Conservation (phyloP, 2,113 vertebrate species). For the Pica pica region DNA sequence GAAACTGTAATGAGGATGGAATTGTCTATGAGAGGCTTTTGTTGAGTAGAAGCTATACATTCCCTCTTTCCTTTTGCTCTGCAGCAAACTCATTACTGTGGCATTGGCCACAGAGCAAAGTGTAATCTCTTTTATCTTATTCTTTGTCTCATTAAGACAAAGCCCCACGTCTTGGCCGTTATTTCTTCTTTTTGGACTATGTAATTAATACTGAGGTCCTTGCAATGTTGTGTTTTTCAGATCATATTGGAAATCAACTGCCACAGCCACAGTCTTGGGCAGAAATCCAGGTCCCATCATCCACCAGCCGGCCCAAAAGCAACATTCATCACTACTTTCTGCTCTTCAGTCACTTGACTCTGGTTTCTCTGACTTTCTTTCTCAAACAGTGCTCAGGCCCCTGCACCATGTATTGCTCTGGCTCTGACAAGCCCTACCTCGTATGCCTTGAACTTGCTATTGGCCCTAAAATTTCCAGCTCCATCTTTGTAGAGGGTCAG, state of each 20-base stretch:
- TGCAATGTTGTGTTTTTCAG: not conserved
- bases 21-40: slow-evolving; percentile 7
- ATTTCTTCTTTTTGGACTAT: not conserved
- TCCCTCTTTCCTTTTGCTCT: not conserved
- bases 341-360: not conserved
- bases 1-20: not conserved
- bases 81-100: slow-evolving; percentile 2
- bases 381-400: not conserved
- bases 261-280: not conserved
- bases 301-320: not conserved
- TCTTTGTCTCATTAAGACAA: not conserved
- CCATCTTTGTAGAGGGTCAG: not conserved
- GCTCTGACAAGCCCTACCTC: not conserved
- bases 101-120: not conserved
- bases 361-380: not conserved
- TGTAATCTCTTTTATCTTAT: not conserved
- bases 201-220: not conserved
- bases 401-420: not conserved
- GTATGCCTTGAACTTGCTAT: not conserved
- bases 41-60: not conserved
- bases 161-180: not conserved
- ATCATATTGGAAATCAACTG: not conserved
- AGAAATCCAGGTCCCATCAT: not conserved
- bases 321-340: not conserved
- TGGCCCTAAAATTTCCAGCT: not conserved